phyloP scores from a whole-genome alignment of 1,140 invertebrate genomes.

The Bombus confusus region DNA sequence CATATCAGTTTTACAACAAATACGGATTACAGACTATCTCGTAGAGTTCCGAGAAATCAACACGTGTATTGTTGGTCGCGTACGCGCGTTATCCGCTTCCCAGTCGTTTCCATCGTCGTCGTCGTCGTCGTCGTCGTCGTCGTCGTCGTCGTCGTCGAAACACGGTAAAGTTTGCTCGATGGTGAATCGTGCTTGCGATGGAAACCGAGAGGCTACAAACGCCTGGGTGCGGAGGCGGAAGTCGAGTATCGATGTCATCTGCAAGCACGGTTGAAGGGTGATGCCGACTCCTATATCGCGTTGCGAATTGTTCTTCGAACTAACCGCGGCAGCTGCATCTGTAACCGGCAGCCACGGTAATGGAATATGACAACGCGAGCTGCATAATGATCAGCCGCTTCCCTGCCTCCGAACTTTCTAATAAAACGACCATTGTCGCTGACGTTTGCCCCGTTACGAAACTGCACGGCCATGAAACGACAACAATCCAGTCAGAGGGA shows the following conservation, averaged over 20 bases:
- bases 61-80: neutral
- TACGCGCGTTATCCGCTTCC: neutral
- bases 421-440: constrained; percentile 75
- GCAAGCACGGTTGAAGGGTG: constrained; percentile 74
- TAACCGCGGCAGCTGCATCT: constrained; percentile 72
- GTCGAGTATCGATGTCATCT: constrained; percentile 78
- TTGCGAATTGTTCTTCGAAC: constrained; percentile 76
- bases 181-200: constrained; percentile 28
- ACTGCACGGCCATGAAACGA: neutral
- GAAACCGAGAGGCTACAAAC: constrained; percentile 19
- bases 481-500: neutral
- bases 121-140: neutral
- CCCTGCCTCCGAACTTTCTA: constrained; percentile 69
- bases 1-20: neutral
- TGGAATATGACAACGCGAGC: constrained; percentile 77
- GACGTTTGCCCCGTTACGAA: constrained; percentile 65
- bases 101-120: neutral
- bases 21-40: neutral
- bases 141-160: neutral
- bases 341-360: constrained; percentile 76
- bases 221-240: constrained; percentile 39
- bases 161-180: constrained; percentile 19
- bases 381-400: constrained; percentile 76
- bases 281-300: constrained; percentile 65
- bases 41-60: neutral